Conservation (phyloP, 2,797 vertebrate genomes). For the Arvicola amphibius region DNA sequence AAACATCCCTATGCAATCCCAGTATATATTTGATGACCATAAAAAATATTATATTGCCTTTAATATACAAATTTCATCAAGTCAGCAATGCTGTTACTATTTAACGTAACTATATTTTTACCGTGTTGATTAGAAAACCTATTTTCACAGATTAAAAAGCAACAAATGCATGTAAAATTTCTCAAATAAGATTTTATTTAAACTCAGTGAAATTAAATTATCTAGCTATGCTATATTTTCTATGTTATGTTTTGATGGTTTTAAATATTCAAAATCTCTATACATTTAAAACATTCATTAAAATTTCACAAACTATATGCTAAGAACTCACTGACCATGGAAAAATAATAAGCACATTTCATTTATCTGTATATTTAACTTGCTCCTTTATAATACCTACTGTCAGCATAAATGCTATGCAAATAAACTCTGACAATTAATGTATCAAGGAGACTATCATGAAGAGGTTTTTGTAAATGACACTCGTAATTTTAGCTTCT, state of each 20-base stretch:
- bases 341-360: neutral
- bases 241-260: neutral
- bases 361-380: neutral
- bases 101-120: neutral
- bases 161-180: neutral
- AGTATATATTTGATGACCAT: neutral
- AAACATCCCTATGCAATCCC: neutral
- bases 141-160: neutral
- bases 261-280: neutral
- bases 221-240: neutral
- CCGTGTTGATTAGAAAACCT: neutral
- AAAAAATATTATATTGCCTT: neutral
- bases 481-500: conserved; percentile 67
- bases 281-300: neutral
- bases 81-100: neutral
- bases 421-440: neutral
- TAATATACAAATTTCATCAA: neutral
- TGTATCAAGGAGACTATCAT: neutral
- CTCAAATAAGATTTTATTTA: neutral
- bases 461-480: conserved; percentile 72
- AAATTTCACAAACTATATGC: neutral
- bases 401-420: neutral
- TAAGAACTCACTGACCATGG: neutral
- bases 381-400: neutral
- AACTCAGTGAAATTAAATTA: neutral